A percentile compares a stretch with the other conserved stretches of the same genome.
These are phyloP conservation scores for Nemotelus nigrinus DNA, from an alignment of 2,888 invertebrate species.

Conservation along the genomic window DNA sequence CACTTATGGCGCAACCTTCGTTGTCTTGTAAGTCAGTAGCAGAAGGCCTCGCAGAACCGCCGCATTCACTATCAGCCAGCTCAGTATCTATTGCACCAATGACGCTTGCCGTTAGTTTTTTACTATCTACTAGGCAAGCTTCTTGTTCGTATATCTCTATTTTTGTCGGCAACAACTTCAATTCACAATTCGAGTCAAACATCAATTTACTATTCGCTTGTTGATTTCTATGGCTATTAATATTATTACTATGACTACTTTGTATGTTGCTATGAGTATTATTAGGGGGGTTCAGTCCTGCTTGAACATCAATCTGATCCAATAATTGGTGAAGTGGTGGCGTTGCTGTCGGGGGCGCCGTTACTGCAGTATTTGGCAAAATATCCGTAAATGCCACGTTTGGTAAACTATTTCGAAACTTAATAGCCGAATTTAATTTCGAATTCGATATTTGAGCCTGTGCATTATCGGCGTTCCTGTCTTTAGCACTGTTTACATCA, in stretches of 20 bases:
- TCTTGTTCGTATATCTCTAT: neutral
- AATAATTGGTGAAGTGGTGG: neutral
- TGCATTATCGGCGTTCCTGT: neutral
- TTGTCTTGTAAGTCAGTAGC: conserved; percentile 55
- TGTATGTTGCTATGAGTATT: conserved; percentile 22
- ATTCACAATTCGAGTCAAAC: conserved; percentile 38
- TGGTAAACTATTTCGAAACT: conserved; percentile 61
- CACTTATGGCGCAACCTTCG: conserved; percentile 74
- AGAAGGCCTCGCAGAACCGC: neutral
- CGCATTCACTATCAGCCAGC: neutral
- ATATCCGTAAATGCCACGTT: conserved; percentile 60
- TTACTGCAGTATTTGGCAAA: conserved; percentile 27
- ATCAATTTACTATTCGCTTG: neutral
- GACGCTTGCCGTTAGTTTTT: neutral
- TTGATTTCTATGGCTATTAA: neutral
- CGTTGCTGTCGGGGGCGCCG: conserved; percentile 39
- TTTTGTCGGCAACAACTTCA: conserved; percentile 15
- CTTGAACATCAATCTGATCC: conserved; percentile 22
- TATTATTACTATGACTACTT: conserved; percentile 9
- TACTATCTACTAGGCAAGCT: too few species aligned
- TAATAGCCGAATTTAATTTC: conserved; percentile 55
- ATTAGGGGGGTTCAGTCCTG: conserved; percentile 48
- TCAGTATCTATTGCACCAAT: neutral
- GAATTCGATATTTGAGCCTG: conserved; percentile 51
- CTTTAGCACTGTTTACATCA: neutral